Conservation (phyloP, 92 coral and sea anemone species). For the Muricea muricata region DNA sequence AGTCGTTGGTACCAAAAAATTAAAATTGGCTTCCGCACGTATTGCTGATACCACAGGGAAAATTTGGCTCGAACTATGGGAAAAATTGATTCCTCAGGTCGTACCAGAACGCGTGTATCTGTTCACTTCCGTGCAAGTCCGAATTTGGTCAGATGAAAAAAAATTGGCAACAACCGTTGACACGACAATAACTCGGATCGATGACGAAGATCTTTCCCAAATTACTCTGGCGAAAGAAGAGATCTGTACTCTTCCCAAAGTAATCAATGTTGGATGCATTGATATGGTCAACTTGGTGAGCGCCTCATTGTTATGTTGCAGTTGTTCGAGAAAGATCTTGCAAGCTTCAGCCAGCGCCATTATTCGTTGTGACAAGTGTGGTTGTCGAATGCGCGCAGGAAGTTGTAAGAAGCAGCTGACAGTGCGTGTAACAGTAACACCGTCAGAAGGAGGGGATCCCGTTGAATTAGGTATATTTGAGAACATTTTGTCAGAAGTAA, state of each 20-base stretch:
- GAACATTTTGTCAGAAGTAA: neutral
- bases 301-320: neutral
- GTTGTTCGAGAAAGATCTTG: neutral
- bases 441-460: neutral
- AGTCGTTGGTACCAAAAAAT: slow-evolving; percentile 5
- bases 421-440: neutral
- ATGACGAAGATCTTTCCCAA: neutral
- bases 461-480: neutral
- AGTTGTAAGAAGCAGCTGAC: neutral
- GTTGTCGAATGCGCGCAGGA: neutral
- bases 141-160: neutral
- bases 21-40: neutral
- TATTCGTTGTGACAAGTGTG: slow-evolving; percentile 21
- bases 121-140: slow-evolving; percentile 1
- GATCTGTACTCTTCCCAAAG: neutral
- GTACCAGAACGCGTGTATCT: neutral
- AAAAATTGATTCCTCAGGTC: neutral
- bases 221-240: slow-evolving; percentile 2
- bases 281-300: neutral
- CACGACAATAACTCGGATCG: neutral
- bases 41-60: slow-evolving; percentile 4
- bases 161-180: neutral
- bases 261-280: neutral
- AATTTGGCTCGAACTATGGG: slow-evolving; percentile 11
- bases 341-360: slow-evolving; percentile 18